These are phyloP conservation scores for Nemopilema nomurai DNA, from an alignment of 30 jellyfish, hydroid and myxozoan genomes.

Conservation along the genomic window DNA sequence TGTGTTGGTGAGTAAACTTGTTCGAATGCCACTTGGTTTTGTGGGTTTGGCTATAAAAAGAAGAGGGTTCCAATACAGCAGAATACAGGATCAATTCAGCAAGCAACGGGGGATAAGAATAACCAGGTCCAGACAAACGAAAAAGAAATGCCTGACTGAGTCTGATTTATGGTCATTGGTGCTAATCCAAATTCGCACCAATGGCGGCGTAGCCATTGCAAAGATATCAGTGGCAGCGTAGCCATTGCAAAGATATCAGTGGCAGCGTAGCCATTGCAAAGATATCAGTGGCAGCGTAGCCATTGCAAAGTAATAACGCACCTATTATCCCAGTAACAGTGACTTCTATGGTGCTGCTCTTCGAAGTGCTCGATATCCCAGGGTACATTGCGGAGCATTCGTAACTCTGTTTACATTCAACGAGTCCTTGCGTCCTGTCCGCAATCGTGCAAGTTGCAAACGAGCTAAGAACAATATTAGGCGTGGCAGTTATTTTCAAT, in stretches of 20 bases:
- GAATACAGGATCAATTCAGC: neutral
- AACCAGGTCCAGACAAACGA: neutral
- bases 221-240: too few relatives aligned
- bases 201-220: too few relatives aligned
- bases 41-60: constrained; percentile 32
- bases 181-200: too few relatives aligned
- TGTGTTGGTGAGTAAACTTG: constrained; percentile 12
- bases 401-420: constrained; percentile 30
- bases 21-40: constrained; percentile 29
- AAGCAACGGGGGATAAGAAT: neutral
- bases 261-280: neutral
- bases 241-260: neutral
- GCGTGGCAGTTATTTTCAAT: constrained; percentile 38
- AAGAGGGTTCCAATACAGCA: too few relatives aligned
- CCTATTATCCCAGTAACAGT: constrained; percentile 50
- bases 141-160: neutral
- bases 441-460: constrained; percentile 19
- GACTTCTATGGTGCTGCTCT: constrained; percentile 8
- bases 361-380: constrained; percentile 4
- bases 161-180: too few relatives aligned
- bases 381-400: constrained; percentile 29
- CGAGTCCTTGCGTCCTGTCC: constrained; percentile 2
- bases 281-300: neutral
- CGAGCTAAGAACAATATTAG: neutral
- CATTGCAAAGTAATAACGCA: too few relatives aligned